Evolutionary conservation across 2,113 vertebrate species (phyloP).

Genomic region (Excalfactoria chinensis): DNA sequence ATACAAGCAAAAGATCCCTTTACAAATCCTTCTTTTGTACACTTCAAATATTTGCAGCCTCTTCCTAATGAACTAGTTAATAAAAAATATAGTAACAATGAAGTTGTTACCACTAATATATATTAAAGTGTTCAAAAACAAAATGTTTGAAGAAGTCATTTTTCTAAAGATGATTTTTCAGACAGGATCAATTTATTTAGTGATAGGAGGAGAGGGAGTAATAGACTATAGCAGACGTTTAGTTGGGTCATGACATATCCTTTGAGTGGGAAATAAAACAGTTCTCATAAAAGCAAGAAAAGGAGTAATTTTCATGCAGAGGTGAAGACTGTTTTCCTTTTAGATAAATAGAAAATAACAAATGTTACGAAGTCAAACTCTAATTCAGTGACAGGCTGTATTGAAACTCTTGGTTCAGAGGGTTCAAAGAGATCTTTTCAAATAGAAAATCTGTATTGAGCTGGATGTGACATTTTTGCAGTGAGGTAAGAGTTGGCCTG

Average conservation of each 20-base stretch:
- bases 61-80: background rate
- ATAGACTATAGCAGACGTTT: background rate
- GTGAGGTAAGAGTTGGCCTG: background rate
- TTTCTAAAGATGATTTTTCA: background rate
- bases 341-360: background rate
- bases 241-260: background rate
- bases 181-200: background rate
- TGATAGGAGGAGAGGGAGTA: background rate
- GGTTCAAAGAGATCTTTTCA: background rate
- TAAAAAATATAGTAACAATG: background rate
- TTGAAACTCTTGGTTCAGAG: background rate
- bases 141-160: background rate
- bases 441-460: background rate
- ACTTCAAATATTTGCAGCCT: background rate
- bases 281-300: background rate
- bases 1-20: background rate
- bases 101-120: background rate
- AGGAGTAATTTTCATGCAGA: background rate
- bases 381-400: background rate
- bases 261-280: background rate
- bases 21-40: background rate
- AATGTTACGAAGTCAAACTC: background rate
- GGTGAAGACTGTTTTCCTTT: background rate
- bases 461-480: conserved; percentile 9
- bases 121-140: background rate